A percentile compares a stretch with the other conserved stretches of the same genome.
Evolutionary conservation across 30 jellyfish, hydroid and myxozoan genomes (phyloP).

Genomic region (Aurelia sp.): DNA sequence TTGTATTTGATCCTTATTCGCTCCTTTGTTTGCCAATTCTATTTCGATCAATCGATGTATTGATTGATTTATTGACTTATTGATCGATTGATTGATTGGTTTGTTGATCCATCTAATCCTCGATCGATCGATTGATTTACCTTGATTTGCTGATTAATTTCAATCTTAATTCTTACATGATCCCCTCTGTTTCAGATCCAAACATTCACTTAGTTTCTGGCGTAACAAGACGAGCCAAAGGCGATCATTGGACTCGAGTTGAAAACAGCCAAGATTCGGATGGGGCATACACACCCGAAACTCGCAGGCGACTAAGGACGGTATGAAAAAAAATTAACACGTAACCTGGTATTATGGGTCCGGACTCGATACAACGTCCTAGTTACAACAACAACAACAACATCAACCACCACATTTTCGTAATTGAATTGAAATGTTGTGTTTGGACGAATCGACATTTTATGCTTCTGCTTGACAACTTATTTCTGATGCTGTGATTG

Average conservation of each 20-base stretch:
- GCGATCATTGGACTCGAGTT: conserved; percentile 39
- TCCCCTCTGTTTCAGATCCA: conserved; percentile 49
- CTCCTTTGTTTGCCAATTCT: too few relatives aligned
- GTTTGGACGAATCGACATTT: too few relatives aligned
- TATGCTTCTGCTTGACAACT: too few relatives aligned
- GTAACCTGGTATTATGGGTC: too few relatives aligned
- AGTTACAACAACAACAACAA: too few relatives aligned
- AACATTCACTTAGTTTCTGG: conserved; percentile 63
- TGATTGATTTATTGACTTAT: background rate
- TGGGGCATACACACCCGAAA: conserved; percentile 51
- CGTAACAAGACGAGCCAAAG: conserved; percentile 35
- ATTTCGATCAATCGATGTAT: too few relatives aligned
- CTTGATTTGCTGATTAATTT: background rate
- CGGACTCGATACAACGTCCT: too few relatives aligned
- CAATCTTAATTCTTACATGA: background rate
- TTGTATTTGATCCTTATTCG: too few relatives aligned
- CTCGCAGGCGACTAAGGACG: conserved; percentile 62
- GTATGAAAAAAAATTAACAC: background rate
- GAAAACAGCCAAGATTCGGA: conserved; percentile 14
- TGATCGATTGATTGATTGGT: background rate
- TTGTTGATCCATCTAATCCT: background rate
- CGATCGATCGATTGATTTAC: background rate
- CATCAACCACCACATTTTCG: too few relatives aligned
- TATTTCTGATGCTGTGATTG: too few relatives aligned
- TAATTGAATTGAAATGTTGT: too few relatives aligned